Percentiles rank a stretch among this genome's conserved stretches.
Evolutionary conservation across 2,888 invertebrate genomes (phyloP).

Genomic region (Sphaerophoria rueppellii): DNA sequence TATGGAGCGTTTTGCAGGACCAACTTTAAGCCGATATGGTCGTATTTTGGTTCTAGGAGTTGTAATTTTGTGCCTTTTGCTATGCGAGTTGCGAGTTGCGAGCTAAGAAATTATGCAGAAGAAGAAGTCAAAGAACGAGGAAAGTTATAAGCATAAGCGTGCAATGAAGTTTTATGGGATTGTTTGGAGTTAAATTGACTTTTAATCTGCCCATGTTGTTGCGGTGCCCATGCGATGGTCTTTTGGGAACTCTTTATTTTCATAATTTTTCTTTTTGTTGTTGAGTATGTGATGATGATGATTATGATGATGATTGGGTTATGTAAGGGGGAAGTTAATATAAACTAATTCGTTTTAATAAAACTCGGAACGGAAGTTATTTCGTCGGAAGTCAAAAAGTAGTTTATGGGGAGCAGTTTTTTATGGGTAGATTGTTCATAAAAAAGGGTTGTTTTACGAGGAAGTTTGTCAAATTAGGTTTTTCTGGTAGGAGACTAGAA

Average conservation of each 20-base stretch:
- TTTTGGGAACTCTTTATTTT: neutral
- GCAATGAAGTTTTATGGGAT: slow-evolving; percentile 67
- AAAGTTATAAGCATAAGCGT: slow-evolving; percentile 47
- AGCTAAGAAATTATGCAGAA: neutral
- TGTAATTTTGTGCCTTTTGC: neutral
- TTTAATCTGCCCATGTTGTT: slow-evolving; percentile 54
- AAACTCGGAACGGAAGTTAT: slow-evolving; percentile 38
- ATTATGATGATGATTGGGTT: neutral
- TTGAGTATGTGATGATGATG: neutral
- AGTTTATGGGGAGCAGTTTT: slow-evolving; percentile 19
- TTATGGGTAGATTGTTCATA: neutral
- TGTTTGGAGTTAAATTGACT: slow-evolving; percentile 69
- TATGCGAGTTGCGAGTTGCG: no score
- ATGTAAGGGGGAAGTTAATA: slow-evolving; percentile 19
- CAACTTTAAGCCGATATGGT: slow-evolving; percentile 34
- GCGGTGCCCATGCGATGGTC: neutral
- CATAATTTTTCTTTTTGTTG: no score
- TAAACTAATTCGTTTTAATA: slow-evolving; percentile 38
- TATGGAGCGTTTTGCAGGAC: slow-evolving; percentile 6
- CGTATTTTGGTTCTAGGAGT: slow-evolving; percentile 26
- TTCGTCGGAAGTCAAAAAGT: slow-evolving; percentile 23
- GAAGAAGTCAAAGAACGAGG: neutral
- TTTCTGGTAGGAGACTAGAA: neutral
- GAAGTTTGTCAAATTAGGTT: slow-evolving; percentile 1
- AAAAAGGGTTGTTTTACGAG: slow-evolving; percentile 12